Percentiles rank a stretch among this genome's conserved stretches.
Conservation (phyloP, 2,113 vertebrate genomes). For the Seriola quinqueradiata region DNA sequence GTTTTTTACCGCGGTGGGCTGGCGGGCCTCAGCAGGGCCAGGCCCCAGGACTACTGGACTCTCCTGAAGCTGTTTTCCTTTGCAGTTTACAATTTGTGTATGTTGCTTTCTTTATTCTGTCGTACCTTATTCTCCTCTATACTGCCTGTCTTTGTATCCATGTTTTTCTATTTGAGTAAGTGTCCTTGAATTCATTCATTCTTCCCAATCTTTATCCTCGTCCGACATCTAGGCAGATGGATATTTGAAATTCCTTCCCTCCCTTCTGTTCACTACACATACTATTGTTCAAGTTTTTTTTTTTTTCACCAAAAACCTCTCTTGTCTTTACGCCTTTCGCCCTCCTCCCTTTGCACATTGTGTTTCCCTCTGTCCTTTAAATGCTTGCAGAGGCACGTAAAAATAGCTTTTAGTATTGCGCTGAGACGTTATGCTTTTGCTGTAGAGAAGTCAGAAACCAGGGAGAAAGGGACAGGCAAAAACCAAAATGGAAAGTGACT, state of each 20-base stretch:
- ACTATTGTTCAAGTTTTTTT: conserved; percentile 46
- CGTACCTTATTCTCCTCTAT: background rate
- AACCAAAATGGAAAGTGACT: conserved; percentile 25
- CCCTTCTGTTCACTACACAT: conserved; percentile 43
- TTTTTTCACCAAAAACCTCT: conserved; percentile 25
- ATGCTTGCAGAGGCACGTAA: conserved; percentile 36
- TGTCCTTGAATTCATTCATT: background rate
- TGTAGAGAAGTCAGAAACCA: background rate
- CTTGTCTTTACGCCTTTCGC: conserved; percentile 35
- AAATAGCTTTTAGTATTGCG: conserved; percentile 60
- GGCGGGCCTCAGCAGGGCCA: conserved; percentile 62
- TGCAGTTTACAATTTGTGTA: conserved; percentile 40
- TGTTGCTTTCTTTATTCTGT: background rate
- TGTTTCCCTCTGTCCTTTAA: conserved; percentile 42
- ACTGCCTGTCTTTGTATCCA: background rate
- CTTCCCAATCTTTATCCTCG: conserved; percentile 32
- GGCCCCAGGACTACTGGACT: conserved; percentile 57
- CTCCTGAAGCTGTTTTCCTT: conserved; percentile 48
- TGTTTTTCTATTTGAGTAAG: background rate
- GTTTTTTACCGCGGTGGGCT: conserved; percentile 71
- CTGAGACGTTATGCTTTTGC: conserved; percentile 34
- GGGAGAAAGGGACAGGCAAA: conserved; percentile 10
- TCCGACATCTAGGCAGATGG: conserved; percentile 47
- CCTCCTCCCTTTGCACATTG: conserved; percentile 45
- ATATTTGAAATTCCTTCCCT: conserved; percentile 72